phyloP scores from a whole-genome alignment of 2,888 invertebrate genomes.

The Argyra leucocephala region DNA sequence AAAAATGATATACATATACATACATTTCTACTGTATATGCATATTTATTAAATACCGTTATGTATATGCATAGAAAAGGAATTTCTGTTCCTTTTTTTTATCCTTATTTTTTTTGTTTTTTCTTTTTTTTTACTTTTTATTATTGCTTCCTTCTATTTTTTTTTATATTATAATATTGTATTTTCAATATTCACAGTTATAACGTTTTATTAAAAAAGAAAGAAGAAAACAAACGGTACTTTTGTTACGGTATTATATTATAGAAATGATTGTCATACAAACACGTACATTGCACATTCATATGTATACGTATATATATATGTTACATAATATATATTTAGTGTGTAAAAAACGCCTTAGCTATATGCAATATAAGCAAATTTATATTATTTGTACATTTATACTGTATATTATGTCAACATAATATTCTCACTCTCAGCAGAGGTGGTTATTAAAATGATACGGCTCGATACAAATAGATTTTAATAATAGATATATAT shows the following conservation, averaged over 20 bases:
- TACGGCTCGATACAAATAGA: too few species aligned
- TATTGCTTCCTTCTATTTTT: background rate
- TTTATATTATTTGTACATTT: too few species aligned
- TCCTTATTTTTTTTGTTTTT: background rate
- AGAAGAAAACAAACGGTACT: background rate
- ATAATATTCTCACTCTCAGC: too few species aligned
- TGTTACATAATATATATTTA: too few species aligned
- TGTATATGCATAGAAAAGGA: background rate
- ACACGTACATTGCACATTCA: too few species aligned
- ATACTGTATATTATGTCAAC: too few species aligned
- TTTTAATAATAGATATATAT: too few species aligned
- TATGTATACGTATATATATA: too few species aligned
- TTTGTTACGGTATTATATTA: background rate
- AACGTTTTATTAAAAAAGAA: background rate
- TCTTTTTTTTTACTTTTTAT: background rate
- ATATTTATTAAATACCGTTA: background rate
- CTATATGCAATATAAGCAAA: too few species aligned
- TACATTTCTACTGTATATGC: background rate
- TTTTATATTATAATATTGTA: background rate
- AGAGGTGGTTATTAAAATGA: too few species aligned
- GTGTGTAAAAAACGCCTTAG: too few species aligned
- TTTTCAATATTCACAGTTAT: constrained; percentile 3
- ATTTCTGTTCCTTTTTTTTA: background rate
- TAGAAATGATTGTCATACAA: background rate
- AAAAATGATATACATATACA: too few species aligned